phyloP scores from a whole-genome alignment of 1,140 invertebrate genomes.

The Samia ricini region DNA sequence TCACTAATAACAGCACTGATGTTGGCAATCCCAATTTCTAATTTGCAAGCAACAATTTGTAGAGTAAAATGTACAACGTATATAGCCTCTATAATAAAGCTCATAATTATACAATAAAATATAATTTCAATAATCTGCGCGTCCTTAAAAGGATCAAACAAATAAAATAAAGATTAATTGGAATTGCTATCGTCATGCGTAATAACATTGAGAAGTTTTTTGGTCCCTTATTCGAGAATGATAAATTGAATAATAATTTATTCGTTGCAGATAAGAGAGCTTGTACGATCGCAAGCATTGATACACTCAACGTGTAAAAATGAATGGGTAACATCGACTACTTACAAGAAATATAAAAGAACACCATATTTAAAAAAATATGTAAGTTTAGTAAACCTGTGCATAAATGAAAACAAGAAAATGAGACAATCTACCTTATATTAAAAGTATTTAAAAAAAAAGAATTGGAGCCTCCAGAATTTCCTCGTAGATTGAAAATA shows the following conservation, averaged over 20 bases:
- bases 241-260: conserved; percentile 77
- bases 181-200: conserved; percentile 56
- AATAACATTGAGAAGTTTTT: conserved; percentile 72
- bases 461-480: too few relatives aligned
- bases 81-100: too few relatives aligned
- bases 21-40: too few relatives aligned
- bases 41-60: not conserved
- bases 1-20: too few relatives aligned
- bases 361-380: not conserved
- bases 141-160: not conserved
- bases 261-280: conserved; percentile 56
- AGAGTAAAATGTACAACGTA: too few relatives aligned
- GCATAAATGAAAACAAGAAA: too few relatives aligned
- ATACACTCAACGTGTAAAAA: conserved; percentile 48
- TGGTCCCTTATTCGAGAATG: conserved; percentile 48
- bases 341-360: not conserved
- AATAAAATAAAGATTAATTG: conserved; percentile 40
- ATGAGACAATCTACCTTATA: too few relatives aligned
- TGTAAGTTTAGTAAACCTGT: not conserved
- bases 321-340: conserved; percentile 30
- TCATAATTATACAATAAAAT: not conserved
- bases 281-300: conserved; percentile 41
- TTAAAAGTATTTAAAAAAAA: too few relatives aligned
- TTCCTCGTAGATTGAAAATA: too few relatives aligned
- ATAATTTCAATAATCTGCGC: not conserved